Evolutionary conservation across 2,797 vertebrate genomes (phyloP), one percentile per base, ranked within the genome.

Genomic region (Anguilla anguilla): DNA sequence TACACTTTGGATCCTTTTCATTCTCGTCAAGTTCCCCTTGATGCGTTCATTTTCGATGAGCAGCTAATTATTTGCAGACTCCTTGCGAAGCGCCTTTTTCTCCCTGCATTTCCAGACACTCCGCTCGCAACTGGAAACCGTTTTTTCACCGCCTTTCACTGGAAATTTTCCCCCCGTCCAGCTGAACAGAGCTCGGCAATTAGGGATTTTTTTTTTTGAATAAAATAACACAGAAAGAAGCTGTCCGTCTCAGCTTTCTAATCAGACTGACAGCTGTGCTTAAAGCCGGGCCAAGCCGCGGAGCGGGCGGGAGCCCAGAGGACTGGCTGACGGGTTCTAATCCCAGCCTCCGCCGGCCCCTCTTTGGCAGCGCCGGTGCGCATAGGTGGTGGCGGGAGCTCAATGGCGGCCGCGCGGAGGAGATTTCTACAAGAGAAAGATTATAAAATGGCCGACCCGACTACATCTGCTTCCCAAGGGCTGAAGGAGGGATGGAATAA

Each of bases 41-140:
- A 81, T 35, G 11, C 10, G 5, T 19, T 77, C 13, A 43, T 82
- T 82, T 51, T 31, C 43, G 22, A 82, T n/a, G 79, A 19, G 74
- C 39, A 2, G 79, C 43, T 49, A 82, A 82, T 82, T 49, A 82
- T n/a, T 49, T 51, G 43, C 79, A 82, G 43, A 82, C 22, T 51
- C 6, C 79, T 25, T 82, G 6, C n/a, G 79, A 82, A 82, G 79
- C 2, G 10, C 46, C n/a, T 82, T 51, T 67, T 86, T 90, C 83
- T 22, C 74, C 15, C 74, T 91, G 87, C 88, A 86, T 91, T 91
- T 89, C 87, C 88, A 85, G 85, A 86, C 89, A 64, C 17, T 19
- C 17, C 59, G 89, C 89, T 82, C 92, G 91, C 90, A 91, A 90
- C 89, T 93, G 89, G 91, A 94, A 94, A 91, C 83, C 88, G 93